phyloP scores from a whole-genome alignment of 1,140 invertebrate genomes.

The Zaprionus tsacasi region DNA sequence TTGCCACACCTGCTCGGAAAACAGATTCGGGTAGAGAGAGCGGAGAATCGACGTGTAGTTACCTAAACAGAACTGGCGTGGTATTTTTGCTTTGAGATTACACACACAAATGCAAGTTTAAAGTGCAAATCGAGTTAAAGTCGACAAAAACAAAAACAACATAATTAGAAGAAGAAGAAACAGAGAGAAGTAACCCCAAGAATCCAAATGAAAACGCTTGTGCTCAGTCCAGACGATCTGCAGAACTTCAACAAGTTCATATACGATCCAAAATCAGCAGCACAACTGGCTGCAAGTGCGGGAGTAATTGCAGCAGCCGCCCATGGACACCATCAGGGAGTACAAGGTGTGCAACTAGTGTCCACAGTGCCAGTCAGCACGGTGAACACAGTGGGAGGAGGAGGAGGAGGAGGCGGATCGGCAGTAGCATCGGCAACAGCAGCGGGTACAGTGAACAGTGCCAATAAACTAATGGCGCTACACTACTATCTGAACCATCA shows the following conservation, averaged over 20 bases:
- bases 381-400: conserved; percentile 2
- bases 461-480: conserved; percentile 73
- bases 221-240: conserved; percentile 76
- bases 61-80: background rate
- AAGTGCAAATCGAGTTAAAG: conserved; percentile 23
- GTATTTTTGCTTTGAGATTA: background rate
- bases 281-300: conserved; percentile 71
- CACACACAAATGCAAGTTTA: conserved; percentile 25
- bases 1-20: conserved; percentile 25
- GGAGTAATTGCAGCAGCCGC: conserved; percentile 70
- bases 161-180: conserved; percentile 11
- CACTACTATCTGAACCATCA: conserved; percentile 83
- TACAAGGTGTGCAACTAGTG: conserved; percentile 57
- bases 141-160: conserved; percentile 10
- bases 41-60: too few relatives aligned
- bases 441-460: conserved; percentile 52
- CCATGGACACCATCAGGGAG: conserved; percentile 51
- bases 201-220: conserved; percentile 79
- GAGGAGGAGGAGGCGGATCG: background rate
- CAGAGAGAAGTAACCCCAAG: background rate
- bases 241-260: conserved; percentile 83
- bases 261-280: conserved; percentile 77
- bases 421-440: conserved; percentile 39
- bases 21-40: too few relatives aligned
- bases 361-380: conserved; percentile 41